Conservation (phyloP, 2,113 vertebrate species). For the Dasyprocta punctata region DNA sequence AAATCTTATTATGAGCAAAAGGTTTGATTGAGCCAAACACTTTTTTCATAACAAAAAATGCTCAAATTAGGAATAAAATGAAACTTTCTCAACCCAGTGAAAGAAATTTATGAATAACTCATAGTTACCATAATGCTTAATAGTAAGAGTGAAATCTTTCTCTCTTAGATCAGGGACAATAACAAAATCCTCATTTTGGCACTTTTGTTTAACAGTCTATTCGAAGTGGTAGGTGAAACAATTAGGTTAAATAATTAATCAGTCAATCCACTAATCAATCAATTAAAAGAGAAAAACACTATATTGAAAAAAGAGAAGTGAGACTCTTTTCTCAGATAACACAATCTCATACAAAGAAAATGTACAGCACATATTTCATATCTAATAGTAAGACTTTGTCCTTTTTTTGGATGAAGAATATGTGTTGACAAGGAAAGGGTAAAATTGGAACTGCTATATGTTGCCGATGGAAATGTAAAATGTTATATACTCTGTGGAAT, state of each 20-base stretch:
- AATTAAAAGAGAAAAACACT: neutral
- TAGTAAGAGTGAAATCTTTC: neutral
- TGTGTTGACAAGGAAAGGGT: neutral
- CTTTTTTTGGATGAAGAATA: neutral
- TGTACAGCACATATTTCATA: neutral
- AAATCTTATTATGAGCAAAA: slow-evolving; percentile 21
- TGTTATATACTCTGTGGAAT: neutral
- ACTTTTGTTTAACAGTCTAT: neutral
- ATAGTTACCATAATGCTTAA: neutral
- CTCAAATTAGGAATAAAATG: neutral
- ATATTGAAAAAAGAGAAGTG: neutral
- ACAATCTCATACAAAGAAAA: neutral
- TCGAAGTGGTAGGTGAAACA: neutral
- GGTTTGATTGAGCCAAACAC: neutral
- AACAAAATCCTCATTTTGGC: neutral
- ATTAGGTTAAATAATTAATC: neutral
- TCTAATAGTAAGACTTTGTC: neutral
- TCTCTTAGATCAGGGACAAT: neutral
- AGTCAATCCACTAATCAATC: neutral
- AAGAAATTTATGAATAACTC: neutral
- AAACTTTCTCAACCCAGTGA: neutral
- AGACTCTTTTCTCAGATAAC: neutral
- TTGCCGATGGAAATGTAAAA: neutral
- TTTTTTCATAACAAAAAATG: neutral
- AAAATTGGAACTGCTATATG: neutral